phyloP scores from a whole-genome alignment of 2,113 vertebrate genomes.

The Gallinago paraguaiae region DNA sequence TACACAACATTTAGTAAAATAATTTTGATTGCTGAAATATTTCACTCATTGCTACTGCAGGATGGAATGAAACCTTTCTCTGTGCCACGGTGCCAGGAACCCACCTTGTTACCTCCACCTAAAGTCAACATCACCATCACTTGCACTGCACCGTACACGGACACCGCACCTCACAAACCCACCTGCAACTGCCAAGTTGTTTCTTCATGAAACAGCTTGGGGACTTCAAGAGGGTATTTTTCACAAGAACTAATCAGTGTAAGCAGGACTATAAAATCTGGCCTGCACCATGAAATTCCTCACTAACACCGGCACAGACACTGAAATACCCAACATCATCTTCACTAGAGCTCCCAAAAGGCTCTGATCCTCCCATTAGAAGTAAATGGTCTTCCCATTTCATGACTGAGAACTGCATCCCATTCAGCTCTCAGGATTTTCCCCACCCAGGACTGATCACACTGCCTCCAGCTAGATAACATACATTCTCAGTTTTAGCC shows the following conservation, averaged over 20 bases:
- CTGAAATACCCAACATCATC: background rate
- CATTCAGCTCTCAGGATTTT: background rate
- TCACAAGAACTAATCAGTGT: background rate
- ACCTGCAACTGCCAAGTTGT: background rate
- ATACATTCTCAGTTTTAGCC: background rate
- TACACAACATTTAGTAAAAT: background rate
- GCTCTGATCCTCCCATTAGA: background rate
- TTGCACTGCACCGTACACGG: background rate
- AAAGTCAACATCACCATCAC: background rate
- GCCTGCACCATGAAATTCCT: background rate
- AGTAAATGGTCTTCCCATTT: background rate
- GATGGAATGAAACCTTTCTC: background rate
- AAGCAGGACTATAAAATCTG: background rate
- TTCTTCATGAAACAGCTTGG: background rate
- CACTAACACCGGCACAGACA: background rate
- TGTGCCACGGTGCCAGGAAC: background rate
- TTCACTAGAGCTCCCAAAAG: background rate
- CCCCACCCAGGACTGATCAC: background rate
- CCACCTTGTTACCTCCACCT: background rate
- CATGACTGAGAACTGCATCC: background rate
- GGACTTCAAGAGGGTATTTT: background rate
- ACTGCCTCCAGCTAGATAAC: background rate
- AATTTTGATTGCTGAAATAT: background rate
- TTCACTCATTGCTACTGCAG: background rate
- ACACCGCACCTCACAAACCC: background rate